These are phyloP conservation scores for Euzetes globulus DNA, from an alignment of 2,888 invertebrate species.

Conservation along the genomic window DNA sequence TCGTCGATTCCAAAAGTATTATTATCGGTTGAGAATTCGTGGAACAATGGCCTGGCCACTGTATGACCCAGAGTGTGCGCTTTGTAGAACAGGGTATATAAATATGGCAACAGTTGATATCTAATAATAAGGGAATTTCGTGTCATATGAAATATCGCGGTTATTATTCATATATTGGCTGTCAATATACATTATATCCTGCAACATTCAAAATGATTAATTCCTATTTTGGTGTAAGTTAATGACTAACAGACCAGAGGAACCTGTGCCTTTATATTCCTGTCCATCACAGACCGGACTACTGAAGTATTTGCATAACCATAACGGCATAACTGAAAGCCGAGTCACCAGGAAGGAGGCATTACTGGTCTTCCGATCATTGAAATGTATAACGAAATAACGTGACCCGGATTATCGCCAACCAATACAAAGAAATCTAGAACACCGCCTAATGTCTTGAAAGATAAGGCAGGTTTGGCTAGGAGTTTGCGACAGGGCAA, in stretches of 20 bases:
- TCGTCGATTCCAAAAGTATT: slow-evolving; percentile 61
- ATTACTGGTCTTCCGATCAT: slow-evolving; percentile 67
- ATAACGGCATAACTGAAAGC: slow-evolving; percentile 68
- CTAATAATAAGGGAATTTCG: slow-evolving; percentile 55
- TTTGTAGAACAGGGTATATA: slow-evolving; percentile 68
- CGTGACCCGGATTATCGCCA: slow-evolving; percentile 61
- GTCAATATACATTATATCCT: slow-evolving; percentile 65
- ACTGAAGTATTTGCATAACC: slow-evolving; percentile 61
- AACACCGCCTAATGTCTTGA: slow-evolving; percentile 70
- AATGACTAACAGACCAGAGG: slow-evolving; percentile 61
- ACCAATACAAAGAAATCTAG: slow-evolving; percentile 68
- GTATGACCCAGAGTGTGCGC: slow-evolving; percentile 65
- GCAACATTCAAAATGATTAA: too few species aligned
- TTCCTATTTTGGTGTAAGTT: too few species aligned
- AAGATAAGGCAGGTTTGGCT: slow-evolving; percentile 71
- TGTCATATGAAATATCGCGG: slow-evolving; percentile 71
- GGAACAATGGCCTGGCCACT: slow-evolving; percentile 65
- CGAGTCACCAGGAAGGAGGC: slow-evolving; percentile 81
- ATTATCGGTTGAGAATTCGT: slow-evolving; percentile 52
- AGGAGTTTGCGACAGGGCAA: slow-evolving; percentile 64
- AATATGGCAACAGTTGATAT: slow-evolving; percentile 40
- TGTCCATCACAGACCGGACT: slow-evolving; percentile 60
- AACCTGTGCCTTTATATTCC: slow-evolving; percentile 64
- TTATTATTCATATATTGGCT: slow-evolving; percentile 71
- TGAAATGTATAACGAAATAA: slow-evolving; percentile 53